These are phyloP conservation scores for Pristionchus maxplancki DNA, from an alignment of 2,888 invertebrate genomes.

Conservation along the genomic window DNA sequence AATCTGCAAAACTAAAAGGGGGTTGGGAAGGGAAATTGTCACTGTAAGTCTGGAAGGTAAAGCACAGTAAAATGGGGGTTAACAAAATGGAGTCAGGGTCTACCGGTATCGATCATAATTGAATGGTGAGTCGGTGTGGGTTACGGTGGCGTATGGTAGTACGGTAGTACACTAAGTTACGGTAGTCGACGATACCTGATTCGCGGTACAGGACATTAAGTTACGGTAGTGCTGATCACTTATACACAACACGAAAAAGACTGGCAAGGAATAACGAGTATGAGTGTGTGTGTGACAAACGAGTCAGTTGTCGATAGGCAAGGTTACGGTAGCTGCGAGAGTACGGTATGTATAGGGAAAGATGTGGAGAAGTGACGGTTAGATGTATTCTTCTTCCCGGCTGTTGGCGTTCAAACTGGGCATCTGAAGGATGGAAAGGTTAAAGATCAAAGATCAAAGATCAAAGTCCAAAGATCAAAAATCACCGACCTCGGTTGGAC, in stretches of 20 bases:
- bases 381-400: slow-evolving; percentile 23
- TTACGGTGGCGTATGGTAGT: not conserved
- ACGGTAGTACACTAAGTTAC: not conserved
- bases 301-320: slow-evolving; percentile 22
- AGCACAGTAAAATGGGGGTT: not conserved
- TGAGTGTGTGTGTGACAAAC: not conserved
- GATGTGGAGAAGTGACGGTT: not conserved
- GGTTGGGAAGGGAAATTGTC: not conserved
- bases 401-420: slow-evolving; percentile 36
- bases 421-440: not conserved
- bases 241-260: not conserved
- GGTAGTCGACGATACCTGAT: slow-evolving; percentile 23
- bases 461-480: not conserved
- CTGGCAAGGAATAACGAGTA: not conserved
- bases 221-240: slow-evolving; percentile 30
- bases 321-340: slow-evolving; percentile 44
- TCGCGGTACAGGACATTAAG: not conserved
- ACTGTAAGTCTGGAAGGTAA: not conserved
- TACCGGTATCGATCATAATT: slow-evolving; percentile 38
- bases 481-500: not conserved
- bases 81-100: not conserved
- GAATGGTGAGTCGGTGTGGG: not conserved
- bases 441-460: not conserved
- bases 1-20: not conserved
- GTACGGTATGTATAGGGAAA: not conserved